Evolutionary conservation across 2,113 vertebrate genomes (phyloP), one percentile per base, ranked within the genome.

Genomic region (Ciconia boyciana): DNA sequence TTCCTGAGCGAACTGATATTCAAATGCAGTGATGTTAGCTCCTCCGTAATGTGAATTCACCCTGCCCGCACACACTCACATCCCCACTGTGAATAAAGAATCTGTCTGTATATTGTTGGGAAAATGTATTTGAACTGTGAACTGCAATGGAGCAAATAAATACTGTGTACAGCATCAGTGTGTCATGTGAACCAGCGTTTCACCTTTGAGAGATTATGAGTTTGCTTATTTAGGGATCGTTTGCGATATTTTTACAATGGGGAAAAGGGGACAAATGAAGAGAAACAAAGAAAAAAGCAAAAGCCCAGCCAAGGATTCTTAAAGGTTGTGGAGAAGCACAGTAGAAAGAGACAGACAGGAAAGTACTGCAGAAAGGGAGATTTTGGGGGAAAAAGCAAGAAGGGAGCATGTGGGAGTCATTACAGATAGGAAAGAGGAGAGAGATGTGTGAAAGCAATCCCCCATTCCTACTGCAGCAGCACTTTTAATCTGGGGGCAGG

Each of bases 91-190:
- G 69, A 96, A 94, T 93, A 92, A 96, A 85, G 79, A 96, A 78
- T 96, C 96, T 93, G 91, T 96, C 88, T 97, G 92, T 94, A 93
- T 93, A 74, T 96, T 91, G 94, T 97, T 96, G 83, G 91, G 92
- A 97, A 97, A 94, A 83, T 96, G 91, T 95, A 93, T 97, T 97
- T 91, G 93, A 98, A 97, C 96, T 97, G 97, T 97, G 96, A 98
- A 96, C 70, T 96, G 85, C 95, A 93, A 68, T 71, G 88, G 92
- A 97, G 84, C 91, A 96, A 98, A 98, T 98, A 98, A 98, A 98
- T 75, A 85, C 58, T n/a, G 41, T 94, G 70, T 95, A 94, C 60
- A 91, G 87, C 93, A 93, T 82, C 62, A 44, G 34, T 48, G 41
- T 58, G 57, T 71, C n/a, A 54, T 80, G 78, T 97, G 71, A 90